A percentile compares a stretch with the other conserved stretches of the same genome.
phyloP scores from a whole-genome alignment of 2,797 vertebrate genomes.

The Protonibea diacanthus region DNA sequence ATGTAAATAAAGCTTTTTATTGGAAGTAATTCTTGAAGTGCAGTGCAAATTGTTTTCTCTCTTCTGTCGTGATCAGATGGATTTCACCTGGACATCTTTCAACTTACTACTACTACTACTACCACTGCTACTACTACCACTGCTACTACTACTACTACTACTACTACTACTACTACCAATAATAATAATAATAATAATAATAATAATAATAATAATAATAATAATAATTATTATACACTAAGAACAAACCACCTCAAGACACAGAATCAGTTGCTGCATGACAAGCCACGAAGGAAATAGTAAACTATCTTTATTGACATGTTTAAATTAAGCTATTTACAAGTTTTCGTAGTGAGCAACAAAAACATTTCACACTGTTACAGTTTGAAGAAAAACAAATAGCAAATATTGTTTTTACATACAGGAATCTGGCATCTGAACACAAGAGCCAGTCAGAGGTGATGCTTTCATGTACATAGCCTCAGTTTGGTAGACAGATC shows the following conservation, averaged over 20 bases:
- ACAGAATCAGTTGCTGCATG: slow-evolving; percentile 85
- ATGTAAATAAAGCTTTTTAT: neutral
- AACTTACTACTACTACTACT: no score
- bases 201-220: no score
- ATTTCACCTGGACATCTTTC: no score
- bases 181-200: no score
- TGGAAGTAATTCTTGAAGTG: neutral
- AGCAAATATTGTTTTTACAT: slow-evolving; percentile 49
- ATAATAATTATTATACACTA: neutral
- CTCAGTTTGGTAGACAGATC: slow-evolving; percentile 38
- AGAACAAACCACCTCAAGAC: slow-evolving; percentile 82
- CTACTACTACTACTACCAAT: no score
- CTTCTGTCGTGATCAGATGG: no score
- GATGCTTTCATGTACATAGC: slow-evolving; percentile 39
- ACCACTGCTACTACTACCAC: no score
- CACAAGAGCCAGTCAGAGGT: slow-evolving; percentile 35
- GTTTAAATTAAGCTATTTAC: slow-evolving; percentile 89
- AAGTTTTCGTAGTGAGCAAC: slow-evolving; percentile 75
- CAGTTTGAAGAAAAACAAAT: slow-evolving; percentile 44
- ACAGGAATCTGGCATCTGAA: slow-evolving; percentile 9
- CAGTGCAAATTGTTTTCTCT: no score
- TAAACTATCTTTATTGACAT: slow-evolving; percentile 91
- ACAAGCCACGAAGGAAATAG: slow-evolving; percentile 87
- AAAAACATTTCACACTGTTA: slow-evolving; percentile 72
- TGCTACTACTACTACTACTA: no score